phyloP scores from a whole-genome alignment of 2,113 vertebrate species.

The Chrysochloris asiatica region DNA sequence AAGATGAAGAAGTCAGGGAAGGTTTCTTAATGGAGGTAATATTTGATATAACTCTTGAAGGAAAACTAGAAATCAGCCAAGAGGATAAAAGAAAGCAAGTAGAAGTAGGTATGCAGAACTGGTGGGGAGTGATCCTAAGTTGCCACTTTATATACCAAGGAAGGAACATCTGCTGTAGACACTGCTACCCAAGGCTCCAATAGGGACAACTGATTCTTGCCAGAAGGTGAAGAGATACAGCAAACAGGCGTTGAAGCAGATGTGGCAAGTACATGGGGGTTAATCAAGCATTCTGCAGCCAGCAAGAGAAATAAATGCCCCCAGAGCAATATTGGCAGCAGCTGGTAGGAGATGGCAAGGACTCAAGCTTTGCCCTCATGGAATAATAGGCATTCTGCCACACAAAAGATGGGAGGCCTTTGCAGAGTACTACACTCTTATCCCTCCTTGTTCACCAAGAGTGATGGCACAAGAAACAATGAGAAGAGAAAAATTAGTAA shows the following conservation, averaged over 20 bases:
- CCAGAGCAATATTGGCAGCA: not conserved
- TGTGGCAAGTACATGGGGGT: slow-evolving; percentile 37
- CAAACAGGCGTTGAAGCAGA: not conserved
- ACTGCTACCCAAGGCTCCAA: not conserved
- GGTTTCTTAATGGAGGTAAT: not conserved
- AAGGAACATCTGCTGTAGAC: slow-evolving; percentile 14
- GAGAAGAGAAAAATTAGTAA: not conserved
- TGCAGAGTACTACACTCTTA: rapidly evolving
- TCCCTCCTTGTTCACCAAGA: not conserved
- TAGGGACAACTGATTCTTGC: not conserved
- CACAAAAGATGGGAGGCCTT: not conserved
- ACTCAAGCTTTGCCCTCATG: slow-evolving; percentile 32
- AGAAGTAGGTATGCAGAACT: not conserved
- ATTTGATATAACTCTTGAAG: not conserved
- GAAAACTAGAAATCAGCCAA: not conserved
- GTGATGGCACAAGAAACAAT: not conserved
- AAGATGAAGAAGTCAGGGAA: not conserved
- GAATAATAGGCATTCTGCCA: not conserved
- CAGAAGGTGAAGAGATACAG: slow-evolving; percentile 53
- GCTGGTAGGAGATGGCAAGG: slow-evolving; percentile 39
- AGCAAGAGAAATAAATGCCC: slow-evolving; percentile 46
- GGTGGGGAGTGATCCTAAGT: not conserved
- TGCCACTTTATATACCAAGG: not conserved
- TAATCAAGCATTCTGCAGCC: slow-evolving; percentile 65
- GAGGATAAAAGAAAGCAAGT: not conserved